Evolutionary conservation across 2,113 vertebrate genomes (phyloP).

Genomic region (Crypturellus undulatus): DNA sequence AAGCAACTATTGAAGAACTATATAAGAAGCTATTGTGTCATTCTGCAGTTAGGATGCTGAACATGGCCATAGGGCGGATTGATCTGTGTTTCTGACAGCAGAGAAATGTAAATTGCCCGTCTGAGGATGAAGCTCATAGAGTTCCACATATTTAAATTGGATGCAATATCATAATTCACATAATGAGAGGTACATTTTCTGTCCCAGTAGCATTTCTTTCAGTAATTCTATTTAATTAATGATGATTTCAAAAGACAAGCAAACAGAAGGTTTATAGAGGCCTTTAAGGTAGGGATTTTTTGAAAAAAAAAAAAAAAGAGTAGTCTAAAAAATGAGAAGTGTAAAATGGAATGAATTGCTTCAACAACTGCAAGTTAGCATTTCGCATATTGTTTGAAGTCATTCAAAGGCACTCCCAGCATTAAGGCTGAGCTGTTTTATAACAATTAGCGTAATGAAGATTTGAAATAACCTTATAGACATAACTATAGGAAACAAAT

Average conservation of each 20-base stretch:
- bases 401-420: neutral
- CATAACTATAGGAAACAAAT: neutral
- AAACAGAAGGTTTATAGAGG: neutral
- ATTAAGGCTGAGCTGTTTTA: neutral
- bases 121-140: neutral
- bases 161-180: neutral
- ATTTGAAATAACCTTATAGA: neutral
- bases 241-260: neutral
- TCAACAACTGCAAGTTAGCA: neutral
- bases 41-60: neutral
- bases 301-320: neutral
- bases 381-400: neutral
- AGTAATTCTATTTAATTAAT: neutral
- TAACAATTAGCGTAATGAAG: neutral
- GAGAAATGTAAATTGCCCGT: neutral
- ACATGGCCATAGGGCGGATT: neutral
- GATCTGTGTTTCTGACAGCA: neutral
- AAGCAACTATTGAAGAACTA: neutral
- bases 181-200: neutral
- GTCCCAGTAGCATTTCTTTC: neutral
- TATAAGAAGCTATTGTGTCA: neutral
- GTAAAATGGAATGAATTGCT: neutral
- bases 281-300: neutral
- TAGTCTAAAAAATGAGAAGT: neutral
- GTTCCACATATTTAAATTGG: neutral